Base-by-base conservation (phyloP, 2,797 vertebrate genomes). In the Tiaroga cobitis region DNA sequence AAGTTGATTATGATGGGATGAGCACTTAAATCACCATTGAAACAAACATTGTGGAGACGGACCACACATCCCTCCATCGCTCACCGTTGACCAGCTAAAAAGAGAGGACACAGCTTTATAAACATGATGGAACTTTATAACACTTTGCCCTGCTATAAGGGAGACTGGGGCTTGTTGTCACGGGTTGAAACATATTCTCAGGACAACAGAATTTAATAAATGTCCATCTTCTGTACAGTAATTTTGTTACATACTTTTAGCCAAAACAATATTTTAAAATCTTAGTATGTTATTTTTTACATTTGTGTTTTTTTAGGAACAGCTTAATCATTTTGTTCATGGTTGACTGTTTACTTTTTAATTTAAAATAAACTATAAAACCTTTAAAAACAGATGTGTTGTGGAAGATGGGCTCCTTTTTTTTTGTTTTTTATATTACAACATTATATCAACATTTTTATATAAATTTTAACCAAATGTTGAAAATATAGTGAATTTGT, bases 1-100 rank as follows among this genome's bases (percentile, higher is more conserved):
- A 91, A 89, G 74, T 84, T 65, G 76, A 89, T 72, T 32, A 61
- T 86, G 54, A 86, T 56, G 56, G 86, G 85, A 13, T 85, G 83
- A 37, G 70, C 81, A 8, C 16, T 86, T 43, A 89, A 89, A 72
- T 11, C 83, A 26, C 3, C 41, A 39, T 32, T 72, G 59, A 89
- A 89, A 26, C 21, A 13, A 11, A 88, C 79, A 2, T 16, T 68
- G 15, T 85, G 82, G 21, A 83, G 82, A 73, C 77, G 84, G 9
- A 87, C 80, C 67, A 88, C 69, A 80, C 82, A 77, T 61, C 76
- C 61, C 15, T 87, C 87, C 88, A 89, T 85, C 34, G 0, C 49
- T 61, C 9, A 34, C 26, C 46, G 24, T 4, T 51, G 43, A 68
- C 39, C 26, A 19, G 26, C 37, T 80, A 54, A 74, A 65, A n/a